phyloP scores from a whole-genome alignment of 2,797 vertebrate species.

The Falco berigora region DNA sequence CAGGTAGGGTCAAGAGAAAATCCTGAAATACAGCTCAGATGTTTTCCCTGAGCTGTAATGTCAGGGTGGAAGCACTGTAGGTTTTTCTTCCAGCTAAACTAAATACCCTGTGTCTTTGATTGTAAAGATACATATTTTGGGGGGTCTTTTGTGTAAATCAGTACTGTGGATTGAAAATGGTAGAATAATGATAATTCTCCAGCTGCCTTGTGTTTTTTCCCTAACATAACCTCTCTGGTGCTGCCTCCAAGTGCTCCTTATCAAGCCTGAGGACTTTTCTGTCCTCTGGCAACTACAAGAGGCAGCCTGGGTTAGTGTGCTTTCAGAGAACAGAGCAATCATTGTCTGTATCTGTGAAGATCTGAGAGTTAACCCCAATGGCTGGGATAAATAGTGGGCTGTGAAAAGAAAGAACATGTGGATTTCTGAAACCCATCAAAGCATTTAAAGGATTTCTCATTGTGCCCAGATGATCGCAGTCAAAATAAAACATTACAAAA shows the following conservation, averaged over 20 bases:
- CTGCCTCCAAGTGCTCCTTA: background rate
- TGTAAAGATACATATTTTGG: background rate
- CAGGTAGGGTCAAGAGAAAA: background rate
- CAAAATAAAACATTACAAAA: background rate
- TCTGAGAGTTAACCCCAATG: background rate
- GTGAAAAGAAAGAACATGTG: background rate
- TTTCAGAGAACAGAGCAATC: background rate
- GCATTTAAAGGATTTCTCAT: background rate
- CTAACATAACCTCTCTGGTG: background rate
- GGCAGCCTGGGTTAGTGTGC: background rate
- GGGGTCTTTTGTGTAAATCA: background rate
- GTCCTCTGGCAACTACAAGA: background rate
- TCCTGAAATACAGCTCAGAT: background rate
- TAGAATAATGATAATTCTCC: background rate
- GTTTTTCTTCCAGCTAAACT: background rate
- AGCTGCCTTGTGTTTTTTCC: background rate
- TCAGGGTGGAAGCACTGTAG: background rate
- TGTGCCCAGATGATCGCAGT: background rate
- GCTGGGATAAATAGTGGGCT: background rate
- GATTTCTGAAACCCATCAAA: background rate
- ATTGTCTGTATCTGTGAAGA: background rate
- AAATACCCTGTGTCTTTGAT: background rate
- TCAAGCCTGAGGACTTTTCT: background rate
- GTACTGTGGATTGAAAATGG: background rate
- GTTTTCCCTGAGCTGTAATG: background rate